Base-by-base conservation (phyloP, 1,140 invertebrate genomes). In the Argopecten irradians region DNA sequence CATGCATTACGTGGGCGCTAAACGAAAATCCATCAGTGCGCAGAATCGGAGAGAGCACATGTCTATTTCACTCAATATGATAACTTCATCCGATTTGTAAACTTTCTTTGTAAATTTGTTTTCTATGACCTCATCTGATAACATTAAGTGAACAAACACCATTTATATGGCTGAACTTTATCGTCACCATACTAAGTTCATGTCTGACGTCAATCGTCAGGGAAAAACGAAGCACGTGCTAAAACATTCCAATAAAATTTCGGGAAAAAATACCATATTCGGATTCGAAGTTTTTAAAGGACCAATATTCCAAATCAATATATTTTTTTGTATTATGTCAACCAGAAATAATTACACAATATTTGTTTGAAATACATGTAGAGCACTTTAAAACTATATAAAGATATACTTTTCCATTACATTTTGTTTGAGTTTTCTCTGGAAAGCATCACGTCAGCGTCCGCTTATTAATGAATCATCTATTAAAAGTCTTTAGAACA, bases 401-500 rank as follows among this genome's bases (percentile, higher is more conserved):
- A 55, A 71, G 28, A 71, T 71, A 71, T 71, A 71, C 55, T 71
- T 71, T 71, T 71, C 55, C 55, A 71, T 71, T 71, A 71, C 7
- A 8, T n/a, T n/a, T 71, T 71, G 55, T 71, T 71, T 28, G 22
- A 1, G 55, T 71, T 22, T 71, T 28, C 55, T 5, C 13, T 22
- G 11, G 43, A 46, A n/a, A 39, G 43, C 9, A 22, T 46, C 3
- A 46, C 14, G 2, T 16, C 43, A 46, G 43, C 1, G 43, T n/a
- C n/a, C n/a, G 43, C 13, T 46, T 16, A 16, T 16, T 16, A 5
- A 46, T 28, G 8, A 3, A 1, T 7, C 22, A 28, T 71, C 11
- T 71, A n/a, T n/a, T 71, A 22, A 71, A 71, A 71, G 22, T 71
- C 7, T 28, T 71, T 71, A 28, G 7, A 71, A 28, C 55, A n/a